Evolutionary conservation across 2,797 vertebrate species (phyloP).

Genomic region (Leptatherina wallacei): DNA sequence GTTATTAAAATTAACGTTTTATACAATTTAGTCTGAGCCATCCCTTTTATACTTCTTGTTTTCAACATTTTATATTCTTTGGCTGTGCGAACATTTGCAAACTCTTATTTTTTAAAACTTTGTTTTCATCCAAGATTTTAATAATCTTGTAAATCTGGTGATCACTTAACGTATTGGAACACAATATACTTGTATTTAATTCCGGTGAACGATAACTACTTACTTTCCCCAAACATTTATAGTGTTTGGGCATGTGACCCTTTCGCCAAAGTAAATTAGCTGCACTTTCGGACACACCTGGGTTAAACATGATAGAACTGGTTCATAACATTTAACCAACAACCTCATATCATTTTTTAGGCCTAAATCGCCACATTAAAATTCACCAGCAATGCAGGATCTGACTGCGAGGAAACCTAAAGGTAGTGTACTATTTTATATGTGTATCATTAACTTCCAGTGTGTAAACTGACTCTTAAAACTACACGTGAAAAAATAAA

Average conservation of each 20-base stretch:
- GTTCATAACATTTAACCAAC: neutral
- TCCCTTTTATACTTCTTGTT: neutral
- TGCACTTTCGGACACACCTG: neutral
- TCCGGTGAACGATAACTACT: neutral
- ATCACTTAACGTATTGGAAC: neutral
- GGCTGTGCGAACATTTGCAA: neutral
- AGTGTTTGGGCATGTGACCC: neutral
- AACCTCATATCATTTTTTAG: neutral
- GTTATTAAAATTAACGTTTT: neutral
- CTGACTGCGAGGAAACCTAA: slow-evolving; percentile 3
- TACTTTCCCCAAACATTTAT: neutral
- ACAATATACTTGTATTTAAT: neutral
- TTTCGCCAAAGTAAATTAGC: neutral
- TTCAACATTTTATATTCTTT: neutral
- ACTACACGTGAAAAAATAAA: neutral
- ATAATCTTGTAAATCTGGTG: neutral
- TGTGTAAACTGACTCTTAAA: neutral
- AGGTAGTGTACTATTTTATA: no score
- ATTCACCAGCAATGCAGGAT: neutral
- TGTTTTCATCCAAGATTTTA: neutral
- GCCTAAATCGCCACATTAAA: neutral
- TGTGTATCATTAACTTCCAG: neutral
- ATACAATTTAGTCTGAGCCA: neutral
- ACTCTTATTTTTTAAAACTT: neutral
- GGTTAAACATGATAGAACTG: neutral